Evolutionary conservation across 2,888 invertebrate species (phyloP), one percentile per base, ranked within the genome.

Genomic region (Argynnis bischoffii): DNA sequence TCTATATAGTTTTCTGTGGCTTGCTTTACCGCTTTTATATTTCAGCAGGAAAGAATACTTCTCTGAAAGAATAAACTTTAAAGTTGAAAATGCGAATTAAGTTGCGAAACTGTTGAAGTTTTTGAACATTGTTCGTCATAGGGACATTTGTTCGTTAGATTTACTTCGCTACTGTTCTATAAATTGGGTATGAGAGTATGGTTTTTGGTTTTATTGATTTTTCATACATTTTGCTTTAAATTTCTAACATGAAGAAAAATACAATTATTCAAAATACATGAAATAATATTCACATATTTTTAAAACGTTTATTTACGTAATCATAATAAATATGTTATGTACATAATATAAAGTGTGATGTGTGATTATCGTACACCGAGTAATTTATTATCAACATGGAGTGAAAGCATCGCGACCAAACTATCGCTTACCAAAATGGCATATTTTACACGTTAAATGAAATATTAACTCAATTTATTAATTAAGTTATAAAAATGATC

Each of bases 401-500:
- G 18, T 41, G 41, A 13, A 51, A 60, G 31, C 35, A 14, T 59
- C 18, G 26, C 18, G 16, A 35, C 54, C 59, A 13, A 54, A 26
- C 26, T 47, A 47, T 66, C 53, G 65, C 51, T 54, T 53, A 48
- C 59, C 65, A 66, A 59, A 54, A 59, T 54, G 11, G 16, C 55
- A 67, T 67, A 71, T 64, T 65, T 69, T 55, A 65, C 53, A 59
- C 50, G 57, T 57, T 64, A 65, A 71, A 69, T 64, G 57, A 65
- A 65, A 71, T 69, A 69, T 71, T 69, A 69, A 64, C 65, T 69
- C 70, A 74, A 76, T 81, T 77, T 79, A 81, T 82, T 78, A 80
- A 82, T 81, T 79, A 79, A 80, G 76, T 76, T 77, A 81, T 82
- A 79, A 83, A 79, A 78, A 83, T 83, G 81, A 83, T 82, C 81